These are phyloP conservation scores for Platerodrilus igneus DNA, from an alignment of 2,888 invertebrate genomes.

Conservation along the genomic window DNA sequence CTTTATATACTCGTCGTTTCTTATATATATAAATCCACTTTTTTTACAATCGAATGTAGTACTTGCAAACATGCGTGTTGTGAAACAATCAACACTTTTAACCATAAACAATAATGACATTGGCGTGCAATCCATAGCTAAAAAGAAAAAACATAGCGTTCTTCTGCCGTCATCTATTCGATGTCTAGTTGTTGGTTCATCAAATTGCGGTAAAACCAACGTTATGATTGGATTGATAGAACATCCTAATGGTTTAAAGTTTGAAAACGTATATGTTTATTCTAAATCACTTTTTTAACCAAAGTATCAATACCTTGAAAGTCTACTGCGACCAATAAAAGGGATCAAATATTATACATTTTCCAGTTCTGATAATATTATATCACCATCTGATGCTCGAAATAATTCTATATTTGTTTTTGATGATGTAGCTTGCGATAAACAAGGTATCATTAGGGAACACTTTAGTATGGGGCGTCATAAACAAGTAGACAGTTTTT, in stretches of 20 bases:
- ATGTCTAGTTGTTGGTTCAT: constrained; percentile 12
- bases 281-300: constrained; percentile 25
- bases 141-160: too few relatives aligned
- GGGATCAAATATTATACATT: constrained; percentile 27
- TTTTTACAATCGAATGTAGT: too few relatives aligned
- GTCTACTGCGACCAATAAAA: constrained; percentile 22
- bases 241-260: constrained; percentile 14
- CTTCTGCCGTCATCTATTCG: too few relatives aligned
- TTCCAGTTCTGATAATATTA: constrained; percentile 18
- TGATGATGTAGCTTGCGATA: constrained; percentile 39
- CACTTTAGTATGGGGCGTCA: constrained; percentile 38
- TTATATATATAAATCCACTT: too few relatives aligned
- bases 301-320: constrained; percentile 30
- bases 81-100: too few relatives aligned
- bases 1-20: too few relatives aligned
- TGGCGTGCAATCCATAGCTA: too few relatives aligned
- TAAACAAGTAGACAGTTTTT: constrained; percentile 36
- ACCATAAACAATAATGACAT: too few relatives aligned
- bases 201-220: constrained; percentile 20
- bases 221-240: constrained; percentile 12
- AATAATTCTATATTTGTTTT: constrained; percentile 38
- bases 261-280: constrained; percentile 15
- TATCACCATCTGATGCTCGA: constrained; percentile 27
- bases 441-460: constrained; percentile 31
- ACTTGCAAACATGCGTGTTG: too few relatives aligned